A percentile compares a stretch with the other conserved stretches of the same genome.
Evolutionary conservation across 1,140 invertebrate genomes (phyloP).

Genomic region (Pygmarrhopalites habei): DNA sequence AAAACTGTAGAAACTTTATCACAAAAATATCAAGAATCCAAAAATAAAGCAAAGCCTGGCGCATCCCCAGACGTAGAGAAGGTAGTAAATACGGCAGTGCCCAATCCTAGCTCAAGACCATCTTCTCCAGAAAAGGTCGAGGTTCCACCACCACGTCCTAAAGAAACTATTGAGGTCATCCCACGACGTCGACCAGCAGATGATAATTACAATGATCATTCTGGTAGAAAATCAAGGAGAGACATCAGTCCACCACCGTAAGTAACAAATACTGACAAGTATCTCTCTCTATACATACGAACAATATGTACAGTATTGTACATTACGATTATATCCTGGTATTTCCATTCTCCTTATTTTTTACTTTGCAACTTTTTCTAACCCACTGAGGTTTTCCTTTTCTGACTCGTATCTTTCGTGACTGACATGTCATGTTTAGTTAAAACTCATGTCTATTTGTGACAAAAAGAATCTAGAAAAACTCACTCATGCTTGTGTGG

Average conservation of each 20-base stretch:
- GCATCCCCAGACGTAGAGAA: slow-evolving; percentile 53
- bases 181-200: background rate
- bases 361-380: too few species aligned
- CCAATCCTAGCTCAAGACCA: slow-evolving; percentile 32
- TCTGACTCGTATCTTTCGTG: background rate
- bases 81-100: slow-evolving; percentile 47
- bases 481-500: too few species aligned
- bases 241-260: slow-evolving; percentile 10
- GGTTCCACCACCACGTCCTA: background rate
- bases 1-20: slow-evolving; percentile 65
- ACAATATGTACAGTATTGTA: background rate
- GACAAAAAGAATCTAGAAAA: too few species aligned
- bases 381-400: background rate
- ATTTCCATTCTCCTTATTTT: too few species aligned
- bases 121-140: slow-evolving; percentile 7
- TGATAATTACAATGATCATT: background rate
- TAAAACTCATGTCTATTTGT: too few species aligned
- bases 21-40: slow-evolving; percentile 65
- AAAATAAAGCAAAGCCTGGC: slow-evolving; percentile 54
- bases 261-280: too few species aligned
- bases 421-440: too few species aligned
- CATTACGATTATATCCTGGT: too few species aligned
- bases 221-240: background rate
- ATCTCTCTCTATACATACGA: background rate
- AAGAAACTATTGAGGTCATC: slow-evolving; percentile 1